Evolutionary conservation across 2,888 invertebrate species (phyloP).

Genomic region (Andrena flavipes): DNA sequence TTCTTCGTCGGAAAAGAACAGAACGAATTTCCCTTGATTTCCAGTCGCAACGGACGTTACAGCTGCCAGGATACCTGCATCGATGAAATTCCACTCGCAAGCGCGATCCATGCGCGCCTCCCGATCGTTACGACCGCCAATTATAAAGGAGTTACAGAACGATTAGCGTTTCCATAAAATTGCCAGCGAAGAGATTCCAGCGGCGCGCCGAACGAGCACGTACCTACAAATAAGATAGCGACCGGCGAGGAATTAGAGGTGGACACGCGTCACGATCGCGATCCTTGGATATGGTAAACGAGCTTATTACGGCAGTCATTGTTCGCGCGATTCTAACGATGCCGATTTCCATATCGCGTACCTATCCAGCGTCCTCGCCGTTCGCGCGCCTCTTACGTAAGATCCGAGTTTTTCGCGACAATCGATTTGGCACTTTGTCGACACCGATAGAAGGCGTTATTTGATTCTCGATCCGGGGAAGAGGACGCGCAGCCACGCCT

Average conservation of each 20-base stretch:
- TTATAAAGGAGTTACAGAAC: conserved; percentile 30
- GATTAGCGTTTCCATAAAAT: conserved; percentile 28
- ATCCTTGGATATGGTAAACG: conserved; percentile 60
- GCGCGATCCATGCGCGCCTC: too few species aligned
- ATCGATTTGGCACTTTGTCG: too few species aligned
- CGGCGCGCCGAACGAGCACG: conserved; percentile 18
- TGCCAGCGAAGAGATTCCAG: background rate
- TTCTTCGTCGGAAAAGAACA: conserved; percentile 6
- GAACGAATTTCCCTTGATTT: background rate
- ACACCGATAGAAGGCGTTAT: conserved; percentile 6
- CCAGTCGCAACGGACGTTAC: background rate
- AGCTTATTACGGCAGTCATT: conserved; percentile 68
- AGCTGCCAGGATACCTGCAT: too few species aligned
- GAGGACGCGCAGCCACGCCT: conserved; percentile 55
- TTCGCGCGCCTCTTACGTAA: conserved; percentile 32
- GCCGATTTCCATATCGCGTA: conserved; percentile 68
- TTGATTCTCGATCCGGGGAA: conserved; percentile 41
- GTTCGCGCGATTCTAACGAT: conserved; percentile 66
- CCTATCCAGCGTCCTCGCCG: conserved; percentile 54
- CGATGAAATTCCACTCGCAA: too few species aligned
- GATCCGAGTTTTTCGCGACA: conserved; percentile 7
- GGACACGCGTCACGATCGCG: conserved; percentile 43
- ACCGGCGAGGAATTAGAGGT: conserved; percentile 47
- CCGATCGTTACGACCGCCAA: background rate
- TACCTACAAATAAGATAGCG: conserved; percentile 32